Base-by-base conservation (phyloP, 2,113 vertebrate species). In the Brachypteracias leptosomus region DNA sequence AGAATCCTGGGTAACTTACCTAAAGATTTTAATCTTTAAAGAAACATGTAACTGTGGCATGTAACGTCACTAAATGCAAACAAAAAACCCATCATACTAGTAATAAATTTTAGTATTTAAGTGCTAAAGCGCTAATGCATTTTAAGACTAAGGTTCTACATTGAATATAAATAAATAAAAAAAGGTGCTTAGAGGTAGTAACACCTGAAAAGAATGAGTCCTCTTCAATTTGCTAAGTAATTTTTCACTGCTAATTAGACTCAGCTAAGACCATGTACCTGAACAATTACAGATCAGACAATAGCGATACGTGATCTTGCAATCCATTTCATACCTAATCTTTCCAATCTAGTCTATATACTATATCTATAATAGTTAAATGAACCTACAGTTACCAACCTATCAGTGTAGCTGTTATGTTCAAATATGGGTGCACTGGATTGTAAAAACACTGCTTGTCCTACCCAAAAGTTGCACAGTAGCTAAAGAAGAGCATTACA, bases 1-100 rank as follows among this genome's bases (percentile, higher is more conserved):
- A 1, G 29, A 11, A 87, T 15, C 10, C 29, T 65, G 6, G 29
- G 25, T 9, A 61, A 14, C 15, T 33, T 31, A 19, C 0, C 1
- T 12, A 67, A 46, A 40, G 17, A 38, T 52, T 77, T 73, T 16
- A 51, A 2, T 74, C 26, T 44, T 72, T 42, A 46, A 47, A 59
- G 51, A 90, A 86, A 90, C 26, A 35, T 0, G 0, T 28, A 68
- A 62, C 8, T 73, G 63, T 38, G 29, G 33, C 57, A 52, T 18
- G 12, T 16, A 83, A 70, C 14, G 7, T 13, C 19, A 46, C 26
- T 71, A 75, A 4, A 16, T 9, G 62, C 6, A 36, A 90, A 61
- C 35, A 71, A 15, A 93, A 88, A 63, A 35, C 7, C 1, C 3
- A 0, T 13, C 21, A 46, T 19, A 28, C 2, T 31, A 58, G 18